These are phyloP conservation scores for Phania funesta DNA, from an alignment of 2,888 invertebrate species.

Conservation along the genomic window DNA sequence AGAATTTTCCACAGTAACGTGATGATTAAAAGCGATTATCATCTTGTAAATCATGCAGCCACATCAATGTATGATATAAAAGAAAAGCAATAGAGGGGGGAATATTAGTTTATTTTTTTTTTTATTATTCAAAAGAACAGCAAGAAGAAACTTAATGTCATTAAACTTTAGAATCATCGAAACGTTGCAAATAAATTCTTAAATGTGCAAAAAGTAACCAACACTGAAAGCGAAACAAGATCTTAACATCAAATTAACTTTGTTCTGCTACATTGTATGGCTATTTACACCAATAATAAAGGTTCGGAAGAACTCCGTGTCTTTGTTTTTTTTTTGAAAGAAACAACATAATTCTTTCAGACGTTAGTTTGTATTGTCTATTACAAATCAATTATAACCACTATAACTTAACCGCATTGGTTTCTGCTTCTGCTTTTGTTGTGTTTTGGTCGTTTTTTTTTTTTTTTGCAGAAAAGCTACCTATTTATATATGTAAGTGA, in stretches of 20 bases:
- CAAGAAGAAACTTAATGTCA: slow-evolving; percentile 35
- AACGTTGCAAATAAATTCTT: slow-evolving; percentile 59
- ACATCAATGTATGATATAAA: slow-evolving; percentile 5
- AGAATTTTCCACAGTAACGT: slow-evolving; percentile 32
- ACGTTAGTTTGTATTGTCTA: slow-evolving; percentile 3
- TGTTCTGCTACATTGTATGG: slow-evolving; percentile 7
- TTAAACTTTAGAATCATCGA: slow-evolving; percentile 59
- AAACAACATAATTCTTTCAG: not conserved
- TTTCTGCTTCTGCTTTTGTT: slow-evolving; percentile 27
- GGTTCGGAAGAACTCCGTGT: slow-evolving; percentile 5
- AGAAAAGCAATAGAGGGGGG: not conserved
- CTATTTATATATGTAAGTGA: slow-evolving; percentile 42
- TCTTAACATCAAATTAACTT: slow-evolving; percentile 6
- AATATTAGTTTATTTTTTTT: not conserved
- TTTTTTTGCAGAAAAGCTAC: not conserved
- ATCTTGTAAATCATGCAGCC: slow-evolving; percentile 42
- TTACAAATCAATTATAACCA: slow-evolving; percentile 47
- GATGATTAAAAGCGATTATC: slow-evolving; percentile 9
- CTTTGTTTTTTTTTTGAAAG: not conserved
- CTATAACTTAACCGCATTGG: slow-evolving; percentile 49
- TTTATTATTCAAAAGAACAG: not conserved
- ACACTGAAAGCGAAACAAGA: not conserved
- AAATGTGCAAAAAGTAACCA: slow-evolving; percentile 26
- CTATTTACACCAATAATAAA: slow-evolving; percentile 21
- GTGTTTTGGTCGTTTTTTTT: not conserved